Conservation (phyloP, 2,113 vertebrate genomes). For the Gasterosteus aculeatus region DNA sequence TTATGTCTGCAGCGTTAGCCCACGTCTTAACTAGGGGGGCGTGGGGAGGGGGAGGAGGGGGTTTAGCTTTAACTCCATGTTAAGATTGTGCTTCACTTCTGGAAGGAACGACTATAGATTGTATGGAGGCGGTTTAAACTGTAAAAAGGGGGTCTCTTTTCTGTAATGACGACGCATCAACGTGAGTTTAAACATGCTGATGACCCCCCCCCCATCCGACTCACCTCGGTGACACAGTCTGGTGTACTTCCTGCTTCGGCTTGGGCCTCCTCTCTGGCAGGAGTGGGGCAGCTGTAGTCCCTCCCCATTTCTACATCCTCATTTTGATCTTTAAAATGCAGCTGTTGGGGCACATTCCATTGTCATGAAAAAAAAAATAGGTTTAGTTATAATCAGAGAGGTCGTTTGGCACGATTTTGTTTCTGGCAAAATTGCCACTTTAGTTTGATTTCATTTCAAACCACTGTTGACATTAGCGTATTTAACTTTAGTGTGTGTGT, state of each 20-base stretch:
- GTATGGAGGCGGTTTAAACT: not conserved
- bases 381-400: not conserved
- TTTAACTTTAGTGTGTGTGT: conserved; percentile 18
- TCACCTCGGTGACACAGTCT: conserved; percentile 20
- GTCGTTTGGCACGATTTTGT: not conserved
- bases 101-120: not conserved
- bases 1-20: conserved; percentile 68
- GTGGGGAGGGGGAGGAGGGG: not conserved
- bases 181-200: not conserved
- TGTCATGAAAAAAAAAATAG: not conserved
- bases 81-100: conserved; percentile 26
- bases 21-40: conserved; percentile 64
- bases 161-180: not conserved
- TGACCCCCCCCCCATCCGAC: conserved; percentile 36
- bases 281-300: not conserved
- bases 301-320: not conserved
- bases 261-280: not conserved
- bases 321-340: no score
- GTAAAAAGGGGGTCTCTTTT: no score
- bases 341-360: not conserved
- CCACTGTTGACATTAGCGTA: conserved; percentile 23
- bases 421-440: not conserved
- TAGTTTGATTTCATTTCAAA: conserved; percentile 1
- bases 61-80: conserved; percentile 42
- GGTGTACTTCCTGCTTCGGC: conserved; percentile 8